These are phyloP conservation scores for Corythoichthys intestinalis DNA, from an alignment of 2,113 vertebrate species.

Conservation along the genomic window DNA sequence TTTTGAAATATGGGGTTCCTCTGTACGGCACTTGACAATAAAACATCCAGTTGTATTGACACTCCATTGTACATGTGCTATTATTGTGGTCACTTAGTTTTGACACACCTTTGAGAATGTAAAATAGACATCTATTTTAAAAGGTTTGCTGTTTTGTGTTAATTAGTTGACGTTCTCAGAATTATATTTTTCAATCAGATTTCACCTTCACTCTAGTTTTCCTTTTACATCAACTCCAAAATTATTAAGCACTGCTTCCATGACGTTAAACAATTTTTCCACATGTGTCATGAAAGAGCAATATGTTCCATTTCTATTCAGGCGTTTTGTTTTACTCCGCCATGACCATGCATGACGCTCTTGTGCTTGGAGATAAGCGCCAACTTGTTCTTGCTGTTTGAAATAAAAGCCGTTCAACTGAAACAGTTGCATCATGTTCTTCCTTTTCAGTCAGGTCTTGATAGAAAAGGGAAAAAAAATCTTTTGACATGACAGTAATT, in stretches of 20 bases:
- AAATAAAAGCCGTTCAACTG: slow-evolving; percentile 68
- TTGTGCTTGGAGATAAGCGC: slow-evolving; percentile 63
- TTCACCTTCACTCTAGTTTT: not conserved
- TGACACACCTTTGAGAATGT: slow-evolving; percentile 55
- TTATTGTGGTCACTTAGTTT: slow-evolving; percentile 24
- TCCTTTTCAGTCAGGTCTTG: not conserved
- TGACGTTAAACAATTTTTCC: slow-evolving; percentile 37
- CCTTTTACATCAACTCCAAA: no score
- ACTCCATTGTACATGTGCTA: not conserved
- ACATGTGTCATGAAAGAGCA: slow-evolving; percentile 77
- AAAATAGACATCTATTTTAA: slow-evolving; percentile 32
- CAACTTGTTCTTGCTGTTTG: slow-evolving; percentile 74
- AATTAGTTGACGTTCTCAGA: slow-evolving; percentile 33
- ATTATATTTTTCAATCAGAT: not conserved
- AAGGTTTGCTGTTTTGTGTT: slow-evolving; percentile 30
- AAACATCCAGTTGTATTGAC: no score
- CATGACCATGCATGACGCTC: slow-evolving; percentile 71
- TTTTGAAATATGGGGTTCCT: no score
- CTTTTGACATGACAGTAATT: not conserved
- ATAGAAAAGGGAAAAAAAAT: no score
- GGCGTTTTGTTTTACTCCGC: slow-evolving; percentile 53
- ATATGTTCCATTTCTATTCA: slow-evolving; percentile 73
- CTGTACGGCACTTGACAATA: no score
- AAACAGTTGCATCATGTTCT: not conserved
- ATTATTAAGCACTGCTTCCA: no score